phyloP scores from a whole-genome alignment of 2,797 vertebrate species.

The Microctenopoma steveboyesi region DNA sequence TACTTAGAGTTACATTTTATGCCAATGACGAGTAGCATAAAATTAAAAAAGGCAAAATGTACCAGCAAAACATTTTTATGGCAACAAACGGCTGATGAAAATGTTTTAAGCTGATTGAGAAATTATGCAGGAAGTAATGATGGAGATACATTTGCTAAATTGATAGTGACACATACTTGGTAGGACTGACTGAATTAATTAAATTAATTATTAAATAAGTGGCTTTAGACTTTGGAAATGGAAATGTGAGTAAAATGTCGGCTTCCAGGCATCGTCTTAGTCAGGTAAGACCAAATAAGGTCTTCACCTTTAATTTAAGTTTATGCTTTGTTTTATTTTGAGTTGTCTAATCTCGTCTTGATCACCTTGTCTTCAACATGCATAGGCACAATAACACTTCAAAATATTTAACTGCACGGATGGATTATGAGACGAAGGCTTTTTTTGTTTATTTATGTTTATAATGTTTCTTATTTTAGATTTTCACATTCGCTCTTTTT shows the following conservation, averaged over 20 bases:
- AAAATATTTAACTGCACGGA: too few relatives aligned
- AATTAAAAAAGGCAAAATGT: conserved; percentile 2
- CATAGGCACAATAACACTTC: too few relatives aligned
- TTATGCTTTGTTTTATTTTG: too few relatives aligned
- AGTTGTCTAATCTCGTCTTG: too few relatives aligned
- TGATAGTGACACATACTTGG: conserved; percentile 41
- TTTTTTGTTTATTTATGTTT: too few relatives aligned
- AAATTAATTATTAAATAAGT: neutral
- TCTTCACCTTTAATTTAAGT: neutral
- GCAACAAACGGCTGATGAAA: conserved; percentile 23
- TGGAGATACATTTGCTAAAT: conserved; percentile 35
- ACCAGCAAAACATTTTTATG: neutral
- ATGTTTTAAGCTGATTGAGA: conserved; percentile 37
- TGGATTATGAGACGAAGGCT: too few relatives aligned
- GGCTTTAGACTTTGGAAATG: conserved; percentile 31
- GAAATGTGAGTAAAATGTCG: conserved; percentile 13
- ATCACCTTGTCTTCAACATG: too few relatives aligned
- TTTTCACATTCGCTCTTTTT: too few relatives aligned
- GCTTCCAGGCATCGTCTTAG: conserved; percentile 7
- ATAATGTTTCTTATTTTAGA: too few relatives aligned
- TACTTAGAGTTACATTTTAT: neutral
- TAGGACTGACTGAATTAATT: conserved; percentile 17
- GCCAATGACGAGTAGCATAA: neutral
- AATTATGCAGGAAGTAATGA: conserved; percentile 30
- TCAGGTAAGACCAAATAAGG: neutral